Conservation (phyloP, 64 coral and sea anemone genomes). For the Hydrozoanthus tunicans region DNA sequence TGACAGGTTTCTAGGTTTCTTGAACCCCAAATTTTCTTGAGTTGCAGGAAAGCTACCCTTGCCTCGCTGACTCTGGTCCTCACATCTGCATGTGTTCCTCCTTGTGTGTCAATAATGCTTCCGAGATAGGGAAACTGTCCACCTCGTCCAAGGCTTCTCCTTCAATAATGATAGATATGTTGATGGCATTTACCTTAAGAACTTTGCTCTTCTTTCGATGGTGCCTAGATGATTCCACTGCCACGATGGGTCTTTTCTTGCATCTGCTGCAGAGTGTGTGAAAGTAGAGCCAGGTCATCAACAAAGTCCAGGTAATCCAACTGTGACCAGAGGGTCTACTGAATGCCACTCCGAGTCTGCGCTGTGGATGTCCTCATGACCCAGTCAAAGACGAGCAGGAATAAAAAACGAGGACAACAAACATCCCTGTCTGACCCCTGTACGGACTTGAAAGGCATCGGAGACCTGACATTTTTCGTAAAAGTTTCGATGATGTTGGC, state of each 20-base stretch:
- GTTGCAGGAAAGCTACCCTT: not conserved
- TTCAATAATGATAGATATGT: not conserved
- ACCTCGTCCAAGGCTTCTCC: constrained; percentile 6
- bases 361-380: not conserved
- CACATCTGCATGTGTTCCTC: constrained; percentile 25
- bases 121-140: constrained; percentile 6
- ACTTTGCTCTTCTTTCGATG: constrained; percentile 14
- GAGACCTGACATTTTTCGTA: not conserved
- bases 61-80: constrained; percentile 4
- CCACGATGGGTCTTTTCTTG: not conserved
- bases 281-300: constrained; percentile 37
- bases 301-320: constrained; percentile 20
- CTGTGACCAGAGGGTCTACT: constrained; percentile 1
- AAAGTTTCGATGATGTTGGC: not conserved
- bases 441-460: not conserved
- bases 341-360: not conserved
- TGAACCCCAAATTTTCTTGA: constrained; percentile 35
- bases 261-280: not conserved
- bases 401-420: not conserved
- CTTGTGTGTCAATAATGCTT: constrained; percentile 14
- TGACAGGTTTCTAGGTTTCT: not conserved
- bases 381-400: constrained; percentile 15
- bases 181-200: not conserved
- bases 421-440: constrained; percentile 10
- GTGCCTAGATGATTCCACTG: not conserved